Evolutionary conservation across 1,140 invertebrate genomes (phyloP), one percentile per base, ranked within the genome.

Genomic region (Amphibalanus amphitrite): DNA sequence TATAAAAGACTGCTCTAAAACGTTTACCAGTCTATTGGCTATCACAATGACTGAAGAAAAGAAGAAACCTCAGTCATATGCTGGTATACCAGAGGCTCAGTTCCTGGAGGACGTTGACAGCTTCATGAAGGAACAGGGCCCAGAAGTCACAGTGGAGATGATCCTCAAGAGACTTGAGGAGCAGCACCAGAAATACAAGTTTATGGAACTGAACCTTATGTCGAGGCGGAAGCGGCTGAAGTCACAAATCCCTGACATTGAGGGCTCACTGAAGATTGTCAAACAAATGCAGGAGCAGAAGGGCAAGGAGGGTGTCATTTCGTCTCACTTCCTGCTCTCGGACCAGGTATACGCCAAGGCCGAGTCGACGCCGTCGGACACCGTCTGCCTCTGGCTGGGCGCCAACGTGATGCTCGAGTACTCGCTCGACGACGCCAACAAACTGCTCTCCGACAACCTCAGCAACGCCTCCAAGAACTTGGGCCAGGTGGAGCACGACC

Each of bases 371-470:
- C 93, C 94, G 13, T 95, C 93, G 28, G 87, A 97, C 76, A 95
- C 87, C 80, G 94, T 99, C 25, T 95, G 90, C 78, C 83, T 99
- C n/a, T 99, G 96, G 95, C 83, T 99, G 71, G 96, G 96, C 30
- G 96, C 96, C 29, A 98, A 97, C 85, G 93, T 98, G 0, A 99
- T 99, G 96, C 83, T 98, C 75, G 96, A 98, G 81, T 99, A 98
- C 83, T 87, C 87, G 20, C 81, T 98, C 73, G 88, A 95, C 74
- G 95, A 98, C 83, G 96, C 95, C 38, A 87, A 93, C 80, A 83
- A 86, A 72, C 82, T 98, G 47, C 82, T 99, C 28, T 85, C 85
- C 71, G 92, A 93, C 78, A 98, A 98, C 81, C 88, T 95, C 78
- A 86, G 87, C 72, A 88, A 89, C 68, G 94, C 95, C 0, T 89